Conservation (phyloP, 2,113 vertebrate species). For the Psilopogon haemacephalus region DNA sequence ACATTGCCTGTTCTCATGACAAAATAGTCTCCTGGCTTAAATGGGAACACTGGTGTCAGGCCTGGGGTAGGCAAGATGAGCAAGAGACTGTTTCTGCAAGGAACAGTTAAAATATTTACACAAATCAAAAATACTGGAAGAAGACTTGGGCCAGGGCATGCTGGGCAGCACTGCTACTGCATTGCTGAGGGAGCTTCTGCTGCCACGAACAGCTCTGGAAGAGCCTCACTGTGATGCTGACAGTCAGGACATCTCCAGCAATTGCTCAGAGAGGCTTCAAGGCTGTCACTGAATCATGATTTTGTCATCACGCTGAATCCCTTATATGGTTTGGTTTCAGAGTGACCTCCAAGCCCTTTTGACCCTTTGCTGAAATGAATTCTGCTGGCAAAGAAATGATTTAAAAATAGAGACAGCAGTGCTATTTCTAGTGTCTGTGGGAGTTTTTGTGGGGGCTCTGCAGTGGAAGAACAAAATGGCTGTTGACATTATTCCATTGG, state of each 20-base stretch:
- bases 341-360: not conserved
- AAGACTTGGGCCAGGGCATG: not conserved
- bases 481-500: not conserved
- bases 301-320: not conserved
- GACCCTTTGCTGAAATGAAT: not conserved
- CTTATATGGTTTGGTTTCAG: slow-evolving; percentile 33
- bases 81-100: not conserved
- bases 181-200: not conserved
- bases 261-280: not conserved
- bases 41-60: not conserved
- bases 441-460: slow-evolving; percentile 27
- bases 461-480: slow-evolving; percentile 19
- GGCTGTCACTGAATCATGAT: not conserved
- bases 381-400: slow-evolving; percentile 5
- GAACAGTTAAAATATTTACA: not conserved
- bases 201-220: not conserved
- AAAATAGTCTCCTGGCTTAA: not conserved
- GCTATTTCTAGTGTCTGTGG: slow-evolving; percentile 41
- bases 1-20: not conserved
- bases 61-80: not conserved
- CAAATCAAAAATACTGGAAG: not conserved
- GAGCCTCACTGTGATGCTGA: not conserved
- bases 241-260: not conserved
- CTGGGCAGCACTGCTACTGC: not conserved
- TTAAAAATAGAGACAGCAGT: slow-evolving; percentile 46